These are phyloP conservation scores for Netelia melanura DNA, from an alignment of 2,888 invertebrate species.

Conservation along the genomic window DNA sequence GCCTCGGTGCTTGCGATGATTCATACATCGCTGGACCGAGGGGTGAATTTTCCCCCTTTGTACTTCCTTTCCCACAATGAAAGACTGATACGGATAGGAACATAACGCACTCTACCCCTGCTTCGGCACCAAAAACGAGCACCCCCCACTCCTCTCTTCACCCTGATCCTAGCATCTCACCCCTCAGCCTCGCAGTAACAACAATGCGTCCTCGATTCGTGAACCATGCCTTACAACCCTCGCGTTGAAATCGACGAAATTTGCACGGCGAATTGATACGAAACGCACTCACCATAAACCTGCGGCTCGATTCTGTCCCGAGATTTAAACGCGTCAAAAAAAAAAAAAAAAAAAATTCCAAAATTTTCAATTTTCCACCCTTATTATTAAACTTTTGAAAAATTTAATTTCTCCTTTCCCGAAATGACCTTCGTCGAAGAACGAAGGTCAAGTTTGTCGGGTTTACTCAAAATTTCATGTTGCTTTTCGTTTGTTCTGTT, in stretches of 20 bases:
- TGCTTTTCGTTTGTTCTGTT: no score
- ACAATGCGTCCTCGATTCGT: conserved; percentile 77
- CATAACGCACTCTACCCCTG: conserved; percentile 64
- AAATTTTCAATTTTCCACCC: neutral
- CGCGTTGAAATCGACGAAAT: conserved; percentile 48
- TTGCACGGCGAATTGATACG: conserved; percentile 55
- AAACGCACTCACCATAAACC: conserved; percentile 60
- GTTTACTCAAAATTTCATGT: neutral
- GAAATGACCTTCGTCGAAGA: neutral
- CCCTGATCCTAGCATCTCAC: conserved; percentile 57
- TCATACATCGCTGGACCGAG: conserved; percentile 81
- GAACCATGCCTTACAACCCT: conserved; percentile 57
- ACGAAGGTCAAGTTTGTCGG: neutral
- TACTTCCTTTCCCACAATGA: conserved; percentile 79
- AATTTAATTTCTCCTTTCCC: neutral
- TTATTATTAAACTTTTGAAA: neutral
- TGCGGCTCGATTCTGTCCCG: conserved; percentile 9
- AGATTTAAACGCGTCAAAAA: conserved; percentile 3
- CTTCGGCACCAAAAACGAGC: conserved; percentile 52
- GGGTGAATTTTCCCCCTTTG: conserved; percentile 73
- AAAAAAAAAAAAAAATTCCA: conserved; percentile 4
- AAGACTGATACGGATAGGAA: conserved; percentile 55
- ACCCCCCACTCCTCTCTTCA: conserved; percentile 50
- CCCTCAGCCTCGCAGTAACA: conserved; percentile 73
- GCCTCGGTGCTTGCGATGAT: conserved; percentile 78